Base-by-base conservation (phyloP, 2,797 vertebrate species). In the Galago senegalensis region DNA sequence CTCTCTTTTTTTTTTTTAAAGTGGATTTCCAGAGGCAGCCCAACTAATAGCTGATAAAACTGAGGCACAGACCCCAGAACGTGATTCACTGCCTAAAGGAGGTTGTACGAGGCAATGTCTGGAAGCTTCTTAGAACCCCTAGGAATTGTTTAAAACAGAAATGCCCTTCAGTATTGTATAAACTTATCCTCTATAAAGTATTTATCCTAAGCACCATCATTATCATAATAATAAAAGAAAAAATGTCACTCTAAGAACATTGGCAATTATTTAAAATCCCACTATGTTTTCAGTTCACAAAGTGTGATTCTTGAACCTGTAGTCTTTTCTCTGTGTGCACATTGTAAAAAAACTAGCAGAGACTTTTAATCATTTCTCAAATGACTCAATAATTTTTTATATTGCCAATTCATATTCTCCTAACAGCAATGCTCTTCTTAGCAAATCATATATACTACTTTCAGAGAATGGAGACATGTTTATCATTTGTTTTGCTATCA, bases 401-500 rank as follows among this genome's bases (percentile, higher is more conserved):
- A 91, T 85, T 79, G 69, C 56, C 69, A 79, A 18, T 93, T 87
- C 60, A 89, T 34, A 86, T 53, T 40, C 13, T 72, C 5, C 14
- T 49, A 87, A 83, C 6, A 84, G 58, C 11, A 85, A 1, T 49
- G 25, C 7, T 95, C 65, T 84, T 94, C 77, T 79, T 76, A 73
- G 91, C 72, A 94, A 67, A 92, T 53, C 14, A 87, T 61, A 90
- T 91, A 83, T 23, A 77, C 40, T 87, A 67, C 49, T 67, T 91
- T 96, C 61, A 58, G 61, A 95, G 87, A 96, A 77, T 46, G 69
- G 93, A 98, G 88, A 67, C 60, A 37, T 93, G 91, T 81, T 95
- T 96, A 83, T 96, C 89, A 77, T 94, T 94, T 94, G 93, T 65
- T 95, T 96, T 89, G 49, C 89, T 85, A 21, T 93, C 29, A 76